phyloP scores from a whole-genome alignment of 2,113 vertebrate genomes.

The Hylia prasina region DNA sequence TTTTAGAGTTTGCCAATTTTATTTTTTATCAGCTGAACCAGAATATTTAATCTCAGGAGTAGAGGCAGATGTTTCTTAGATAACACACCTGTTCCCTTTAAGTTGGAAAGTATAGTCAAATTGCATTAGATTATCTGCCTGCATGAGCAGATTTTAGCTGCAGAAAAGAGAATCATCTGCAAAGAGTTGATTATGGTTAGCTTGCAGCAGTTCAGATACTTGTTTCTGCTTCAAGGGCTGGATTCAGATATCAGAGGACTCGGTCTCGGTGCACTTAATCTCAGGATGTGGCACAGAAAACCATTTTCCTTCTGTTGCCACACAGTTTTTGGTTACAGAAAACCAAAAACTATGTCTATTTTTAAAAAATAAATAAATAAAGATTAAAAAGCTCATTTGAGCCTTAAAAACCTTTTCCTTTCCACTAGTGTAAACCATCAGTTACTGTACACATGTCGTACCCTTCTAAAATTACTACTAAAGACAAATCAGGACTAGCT shows the following conservation, averaged over 20 bases:
- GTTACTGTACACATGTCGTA: background rate
- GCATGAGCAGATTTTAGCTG: background rate
- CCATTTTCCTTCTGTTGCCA: background rate
- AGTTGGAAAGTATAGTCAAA: conserved; percentile 23
- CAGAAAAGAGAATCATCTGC: background rate
- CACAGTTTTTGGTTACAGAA: too few relatives aligned
- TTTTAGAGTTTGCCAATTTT: conserved; percentile 37
- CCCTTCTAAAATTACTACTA: background rate
- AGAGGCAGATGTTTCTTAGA: conserved; percentile 70
- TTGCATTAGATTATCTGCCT: conserved; percentile 15
- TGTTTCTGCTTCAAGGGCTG: background rate
- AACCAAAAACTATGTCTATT: background rate
- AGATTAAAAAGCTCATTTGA: background rate
- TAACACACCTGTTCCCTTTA: conserved; percentile 69
- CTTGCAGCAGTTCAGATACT: background rate
- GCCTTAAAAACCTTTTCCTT: background rate
- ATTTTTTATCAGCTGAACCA: conserved; percentile 34
- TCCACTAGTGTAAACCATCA: background rate
- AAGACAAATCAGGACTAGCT: background rate
- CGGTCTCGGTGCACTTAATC: background rate
- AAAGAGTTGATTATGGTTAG: background rate
- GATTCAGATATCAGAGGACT: background rate
- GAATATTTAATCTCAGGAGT: conserved; percentile 47
- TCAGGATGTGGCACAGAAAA: background rate
- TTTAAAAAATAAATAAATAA: background rate